A percentile compares a stretch with the other conserved stretches of the same genome.
phyloP scores from a whole-genome alignment of 2,888 invertebrate species.

The Drosophila nigricruria region DNA sequence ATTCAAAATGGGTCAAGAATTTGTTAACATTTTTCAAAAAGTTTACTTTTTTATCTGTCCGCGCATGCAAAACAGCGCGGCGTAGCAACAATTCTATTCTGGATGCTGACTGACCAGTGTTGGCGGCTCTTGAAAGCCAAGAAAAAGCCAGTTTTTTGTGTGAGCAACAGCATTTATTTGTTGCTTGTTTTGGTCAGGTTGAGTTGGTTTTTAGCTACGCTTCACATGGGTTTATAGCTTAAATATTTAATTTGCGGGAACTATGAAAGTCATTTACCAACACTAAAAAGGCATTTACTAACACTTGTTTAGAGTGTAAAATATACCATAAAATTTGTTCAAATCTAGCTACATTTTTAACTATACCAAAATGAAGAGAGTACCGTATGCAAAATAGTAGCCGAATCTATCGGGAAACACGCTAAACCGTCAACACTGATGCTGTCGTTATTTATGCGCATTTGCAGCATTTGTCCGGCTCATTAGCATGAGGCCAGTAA shows the following conservation, averaged over 20 bases:
- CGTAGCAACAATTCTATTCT: slow-evolving; percentile 16
- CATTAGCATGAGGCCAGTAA: slow-evolving; percentile 50
- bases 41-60: slow-evolving; percentile 18
- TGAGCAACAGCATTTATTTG: not conserved
- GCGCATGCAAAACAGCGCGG: slow-evolving; percentile 35
- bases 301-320: too few species aligned
- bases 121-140: not conserved
- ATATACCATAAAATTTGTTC: too few species aligned
- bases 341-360: too few species aligned
- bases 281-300: not conserved
- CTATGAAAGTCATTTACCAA: not conserved
- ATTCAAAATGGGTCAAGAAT: slow-evolving; percentile 57
- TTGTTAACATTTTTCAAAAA: slow-evolving; percentile 6
- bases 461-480: slow-evolving; percentile 49
- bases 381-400: not conserved
- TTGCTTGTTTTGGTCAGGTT: too few species aligned
- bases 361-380: not conserved
- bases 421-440: not conserved
- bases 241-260: not conserved
- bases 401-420: not conserved
- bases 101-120: slow-evolving; percentile 41
- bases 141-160: not conserved
- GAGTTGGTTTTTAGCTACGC: not conserved
- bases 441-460: slow-evolving; percentile 26
- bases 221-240: too few species aligned